Conservation (phyloP, 2,113 vertebrate genomes). For the Actenoides hombroni region DNA sequence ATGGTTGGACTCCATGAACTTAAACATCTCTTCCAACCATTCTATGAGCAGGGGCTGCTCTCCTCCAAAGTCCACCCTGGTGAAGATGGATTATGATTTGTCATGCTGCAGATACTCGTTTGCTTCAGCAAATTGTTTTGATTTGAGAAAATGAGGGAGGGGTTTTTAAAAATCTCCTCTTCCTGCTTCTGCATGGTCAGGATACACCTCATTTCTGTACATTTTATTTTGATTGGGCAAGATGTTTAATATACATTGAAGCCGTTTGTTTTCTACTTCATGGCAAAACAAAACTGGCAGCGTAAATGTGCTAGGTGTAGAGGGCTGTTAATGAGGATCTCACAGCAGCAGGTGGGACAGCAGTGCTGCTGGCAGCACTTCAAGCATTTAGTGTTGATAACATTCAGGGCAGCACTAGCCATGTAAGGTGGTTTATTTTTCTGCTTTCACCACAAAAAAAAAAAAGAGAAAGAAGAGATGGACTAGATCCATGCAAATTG, state of each 20-base stretch:
- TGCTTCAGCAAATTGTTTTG: neutral
- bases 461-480: neutral
- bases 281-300: neutral
- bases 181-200: neutral
- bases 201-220: neutral
- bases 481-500: conserved; percentile 48
- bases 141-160: neutral
- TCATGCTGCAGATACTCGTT: neutral
- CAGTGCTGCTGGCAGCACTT: conserved; percentile 5
- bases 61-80: rapidly evolving
- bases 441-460: conserved; percentile 27
- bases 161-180: neutral
- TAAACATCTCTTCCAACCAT: neutral
- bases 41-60: neutral
- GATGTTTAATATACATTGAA: neutral
- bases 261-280: neutral
- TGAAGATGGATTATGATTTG: neutral
- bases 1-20: neutral
- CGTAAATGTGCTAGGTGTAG: neutral
- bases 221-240: neutral
- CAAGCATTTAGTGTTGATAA: neutral
- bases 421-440: conserved; percentile 43
- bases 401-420: neutral
- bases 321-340: neutral
- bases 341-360: neutral